These are phyloP conservation scores for Drosophila jambulina DNA, from an alignment of 1,140 invertebrate genomes.

Conservation along the genomic window DNA sequence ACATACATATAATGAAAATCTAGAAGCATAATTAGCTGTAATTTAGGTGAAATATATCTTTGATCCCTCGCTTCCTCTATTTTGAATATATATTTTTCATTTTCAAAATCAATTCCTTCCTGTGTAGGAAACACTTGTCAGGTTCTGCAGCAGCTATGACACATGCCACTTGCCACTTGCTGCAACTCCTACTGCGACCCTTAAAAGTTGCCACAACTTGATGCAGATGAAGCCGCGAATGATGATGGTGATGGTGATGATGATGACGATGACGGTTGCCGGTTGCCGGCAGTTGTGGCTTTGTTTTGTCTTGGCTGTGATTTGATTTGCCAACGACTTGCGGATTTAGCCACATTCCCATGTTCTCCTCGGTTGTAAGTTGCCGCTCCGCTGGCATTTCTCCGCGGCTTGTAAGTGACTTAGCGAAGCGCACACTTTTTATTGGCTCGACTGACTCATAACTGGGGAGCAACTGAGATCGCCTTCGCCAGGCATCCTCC, in stretches of 20 bases:
- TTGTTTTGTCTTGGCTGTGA: constrained; percentile 55
- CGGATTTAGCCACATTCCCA: constrained; percentile 69
- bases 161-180: constrained; percentile 49
- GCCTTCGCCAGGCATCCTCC: background rate
- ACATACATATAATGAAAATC: background rate
- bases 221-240: constrained; percentile 54
- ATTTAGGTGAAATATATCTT: background rate
- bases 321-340: constrained; percentile 69
- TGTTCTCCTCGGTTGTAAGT: constrained; percentile 42
- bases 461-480: constrained; percentile 20
- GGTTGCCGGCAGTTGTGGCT: constrained; percentile 38
- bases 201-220: constrained; percentile 57
- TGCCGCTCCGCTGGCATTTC: constrained; percentile 48
- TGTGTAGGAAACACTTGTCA: constrained; percentile 39
- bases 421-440: constrained; percentile 66
- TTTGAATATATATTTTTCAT: background rate
- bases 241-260: constrained; percentile 34
- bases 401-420: constrained; percentile 66
- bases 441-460: constrained; percentile 66
- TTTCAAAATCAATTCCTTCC: background rate
- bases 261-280: constrained; percentile 15
- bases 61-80: background rate
- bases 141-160: constrained; percentile 41
- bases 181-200: constrained; percentile 39
- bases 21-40: background rate